phyloP scores from a whole-genome alignment of 2,113 vertebrate species.

The Austrofundulus limnaeus region DNA sequence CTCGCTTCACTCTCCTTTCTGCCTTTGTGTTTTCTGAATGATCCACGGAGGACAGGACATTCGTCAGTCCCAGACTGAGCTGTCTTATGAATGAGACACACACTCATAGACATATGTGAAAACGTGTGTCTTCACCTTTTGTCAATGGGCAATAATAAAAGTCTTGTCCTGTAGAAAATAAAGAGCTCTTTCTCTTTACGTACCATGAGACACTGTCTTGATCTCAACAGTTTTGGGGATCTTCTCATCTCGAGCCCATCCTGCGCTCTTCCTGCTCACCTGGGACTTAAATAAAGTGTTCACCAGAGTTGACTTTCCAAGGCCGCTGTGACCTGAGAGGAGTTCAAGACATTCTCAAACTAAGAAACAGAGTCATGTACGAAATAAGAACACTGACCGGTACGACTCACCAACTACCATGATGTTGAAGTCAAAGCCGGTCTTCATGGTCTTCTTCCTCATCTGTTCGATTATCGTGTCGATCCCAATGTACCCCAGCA shows the following conservation, averaged over 20 bases:
- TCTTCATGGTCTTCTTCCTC: slow-evolving; percentile 99
- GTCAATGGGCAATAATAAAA: neutral
- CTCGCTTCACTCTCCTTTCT: too few relatives aligned
- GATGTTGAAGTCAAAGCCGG: slow-evolving; percentile 98
- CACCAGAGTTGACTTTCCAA: slow-evolving; percentile 93
- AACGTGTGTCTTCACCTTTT: too few relatives aligned
- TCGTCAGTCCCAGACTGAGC: too few relatives aligned
- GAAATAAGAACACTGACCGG: neutral
- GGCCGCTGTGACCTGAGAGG: slow-evolving; percentile 87
- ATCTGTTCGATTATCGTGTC: slow-evolving; percentile 98
- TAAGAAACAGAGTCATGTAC: too few relatives aligned
- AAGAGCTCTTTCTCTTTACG: slow-evolving; percentile 52
- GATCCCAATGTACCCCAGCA: slow-evolving; percentile 94
- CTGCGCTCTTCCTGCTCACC: slow-evolving; percentile 91
- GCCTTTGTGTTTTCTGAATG: too few relatives aligned
- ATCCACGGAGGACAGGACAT: too few relatives aligned
- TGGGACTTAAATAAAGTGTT: slow-evolving; percentile 98
- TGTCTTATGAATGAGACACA: too few relatives aligned
- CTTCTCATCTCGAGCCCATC: slow-evolving; percentile 93
- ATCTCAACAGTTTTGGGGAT: slow-evolving; percentile 96
- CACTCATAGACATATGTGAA: too few relatives aligned
- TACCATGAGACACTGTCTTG: slow-evolving; percentile 92
- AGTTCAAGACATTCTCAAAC: too few relatives aligned
- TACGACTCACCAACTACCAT: slow-evolving; percentile 91
- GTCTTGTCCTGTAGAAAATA: slow-evolving; percentile 3